Evolutionary conservation across 2,888 invertebrate genomes (phyloP), one percentile per base, ranked within the genome.

Genomic region (Neuroscelio doddi): DNA sequence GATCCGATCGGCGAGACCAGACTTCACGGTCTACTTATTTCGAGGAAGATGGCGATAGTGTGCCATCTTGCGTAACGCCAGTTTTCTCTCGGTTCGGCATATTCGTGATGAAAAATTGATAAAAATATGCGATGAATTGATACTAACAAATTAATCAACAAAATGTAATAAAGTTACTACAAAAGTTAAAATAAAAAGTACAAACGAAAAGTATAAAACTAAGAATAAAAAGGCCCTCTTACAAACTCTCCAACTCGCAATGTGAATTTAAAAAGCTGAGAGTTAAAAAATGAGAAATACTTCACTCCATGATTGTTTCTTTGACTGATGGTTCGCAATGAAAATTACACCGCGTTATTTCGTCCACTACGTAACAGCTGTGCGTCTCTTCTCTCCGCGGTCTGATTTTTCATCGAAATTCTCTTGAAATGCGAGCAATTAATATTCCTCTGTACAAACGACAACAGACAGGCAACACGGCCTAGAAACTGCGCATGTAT

Each of bases 1-100:
- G 32, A 51, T 17, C n/a, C 41, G 51, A 52, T 52, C 42, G 16
- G 16, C 27, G 32, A 15, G 24, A 30, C 44, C 51, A 69, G 68
- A 70, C 71, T 67, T 73, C 66, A 64, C 68, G 68, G 70, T 73
- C 72, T 71, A 73, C 65, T 71, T 73, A 66, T 36, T 14, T 10
- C 51, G 57, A 61, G 46, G 55, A 47, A 67, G 42, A 59, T 49
- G 47, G 44, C 42, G 49, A 63, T 50, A 61, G 30, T 32, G 47
- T 42, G 59, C 17, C 63, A 55, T 36, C 57, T 68, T 66, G 64
- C 68, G 66, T 65, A 69, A 71, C 63, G 55, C 21, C 34, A 27
- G 30, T 17, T 46, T 34, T 49, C 29, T 15, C 27, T 10, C 4
- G 16, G 49, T 15, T 10, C 3, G 14, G 9, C 10, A 42, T 1